Evolutionary conservation across 2,888 invertebrate species (phyloP), one percentile per base, ranked within the genome.

Genomic region (Mythimna vitellina): DNA sequence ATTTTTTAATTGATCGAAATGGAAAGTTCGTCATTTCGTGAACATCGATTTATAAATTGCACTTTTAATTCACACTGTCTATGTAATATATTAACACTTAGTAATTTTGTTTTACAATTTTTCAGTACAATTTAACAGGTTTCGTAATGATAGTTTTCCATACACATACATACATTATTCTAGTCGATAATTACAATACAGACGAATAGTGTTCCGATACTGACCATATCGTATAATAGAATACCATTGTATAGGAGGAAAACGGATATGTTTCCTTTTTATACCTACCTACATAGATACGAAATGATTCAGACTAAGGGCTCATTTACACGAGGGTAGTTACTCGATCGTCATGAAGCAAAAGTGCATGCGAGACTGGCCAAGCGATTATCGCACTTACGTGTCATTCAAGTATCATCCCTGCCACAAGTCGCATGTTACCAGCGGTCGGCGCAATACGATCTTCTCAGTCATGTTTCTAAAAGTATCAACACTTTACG

Each of bases 121-220:
- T 35, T 73, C 65, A 69, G 46, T 65, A 80, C 70, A 58, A 46
- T 62, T 29, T 4, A 60, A 58, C 76, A 54, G 25, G 32, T 35
- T 60, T 25, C 25, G 8, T 51, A 53, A 71, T 12, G 22, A 46
- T 67, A 53, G 42, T 46, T 79, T 53, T 25, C 46, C 8, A 56
- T 80, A 74, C 54, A 77, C 51, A 60, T 75, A 54, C 54, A 54
- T 61, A 73, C n/a, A 65, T 61, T 62, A 80, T 57, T 25, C 57
- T 80, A 75, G 14, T 65, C 65, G 25, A 68, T 65, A 67, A 62
- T 68, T 57, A 62, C n/a, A 66, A 70, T 80, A 67, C 17, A 68
- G 46, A 75, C 56, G 22, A 67, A 60, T 74, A 74, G 56, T 67
- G 17, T 35, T 64, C 61, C 17, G 32, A 60, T 56, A 60, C n/a